Evolutionary conservation across 2,113 vertebrate genomes (phyloP).

Genomic region (Bothrops jararaca): DNA sequence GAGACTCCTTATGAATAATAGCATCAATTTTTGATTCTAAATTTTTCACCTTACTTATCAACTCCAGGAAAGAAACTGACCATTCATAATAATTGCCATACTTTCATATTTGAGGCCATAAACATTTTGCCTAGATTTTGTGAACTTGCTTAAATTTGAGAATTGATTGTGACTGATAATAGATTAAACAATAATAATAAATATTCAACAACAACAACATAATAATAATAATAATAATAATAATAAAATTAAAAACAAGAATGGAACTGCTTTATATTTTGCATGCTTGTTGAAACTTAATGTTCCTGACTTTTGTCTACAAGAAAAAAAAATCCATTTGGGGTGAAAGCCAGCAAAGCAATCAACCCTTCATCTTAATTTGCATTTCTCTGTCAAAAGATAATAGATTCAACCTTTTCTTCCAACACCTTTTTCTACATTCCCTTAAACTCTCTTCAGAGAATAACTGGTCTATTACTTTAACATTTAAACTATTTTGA

Average conservation of each 20-base stretch:
- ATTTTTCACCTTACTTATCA: not conserved
- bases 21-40: not conserved
- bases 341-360: not conserved
- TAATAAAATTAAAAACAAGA: not conserved
- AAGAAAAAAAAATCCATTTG: not conserved
- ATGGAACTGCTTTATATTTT: not conserved
- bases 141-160: not conserved
- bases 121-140: not conserved
- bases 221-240: no score
- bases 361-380: not conserved
- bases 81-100: not conserved
- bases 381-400: not conserved
- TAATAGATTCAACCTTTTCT: not conserved
- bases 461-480: not conserved
- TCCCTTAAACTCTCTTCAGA: not conserved
- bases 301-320: not conserved
- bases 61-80: not conserved
- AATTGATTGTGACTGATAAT: not conserved
- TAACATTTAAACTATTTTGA: not conserved
- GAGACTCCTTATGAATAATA: not conserved
- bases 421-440: not conserved
- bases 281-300: not conserved
- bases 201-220: no score
- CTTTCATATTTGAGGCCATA: not conserved
- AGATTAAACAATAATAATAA: no score